Percentiles rank a stretch among this genome's conserved stretches.
phyloP scores from a whole-genome alignment of 2,113 vertebrate genomes.

The Rhodinocichla rosea region DNA sequence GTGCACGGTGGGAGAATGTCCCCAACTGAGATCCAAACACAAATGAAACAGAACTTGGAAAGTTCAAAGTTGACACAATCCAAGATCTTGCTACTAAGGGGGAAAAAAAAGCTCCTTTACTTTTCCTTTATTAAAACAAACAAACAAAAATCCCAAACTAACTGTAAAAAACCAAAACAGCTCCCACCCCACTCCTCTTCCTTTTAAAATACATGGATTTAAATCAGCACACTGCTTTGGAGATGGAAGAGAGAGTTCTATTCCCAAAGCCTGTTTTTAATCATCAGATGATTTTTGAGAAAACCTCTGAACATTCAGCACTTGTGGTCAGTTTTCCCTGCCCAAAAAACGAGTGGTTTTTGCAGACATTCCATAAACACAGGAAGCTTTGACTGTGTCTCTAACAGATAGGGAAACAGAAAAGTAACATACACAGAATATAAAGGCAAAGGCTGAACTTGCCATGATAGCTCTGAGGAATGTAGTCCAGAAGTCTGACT shows the following conservation, averaged over 20 bases:
- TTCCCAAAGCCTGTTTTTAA: conserved; percentile 34
- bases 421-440: background rate
- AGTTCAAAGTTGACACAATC: conserved; percentile 25
- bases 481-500: background rate
- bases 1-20: background rate
- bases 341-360: conserved; percentile 20
- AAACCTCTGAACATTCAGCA: conserved; percentile 28
- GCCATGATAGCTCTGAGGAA: background rate
- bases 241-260: background rate
- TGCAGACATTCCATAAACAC: conserved; percentile 70
- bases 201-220: background rate
- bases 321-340: conserved; percentile 9
- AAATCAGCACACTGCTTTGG: background rate
- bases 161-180: background rate
- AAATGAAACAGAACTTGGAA: background rate
- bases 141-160: background rate
- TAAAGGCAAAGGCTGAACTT: background rate
- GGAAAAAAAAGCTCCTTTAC: background rate
- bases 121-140: background rate
- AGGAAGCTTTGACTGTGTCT: conserved; percentile 57
- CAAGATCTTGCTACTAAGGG: background rate
- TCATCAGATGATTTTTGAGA: conserved; percentile 33
- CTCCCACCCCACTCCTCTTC: background rate
- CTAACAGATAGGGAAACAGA: conserved; percentile 52
- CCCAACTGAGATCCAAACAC: conserved; percentile 4